Evolutionary conservation across 2,797 vertebrate genomes (phyloP).

Genomic region (Melanotaenia pygmaea): DNA sequence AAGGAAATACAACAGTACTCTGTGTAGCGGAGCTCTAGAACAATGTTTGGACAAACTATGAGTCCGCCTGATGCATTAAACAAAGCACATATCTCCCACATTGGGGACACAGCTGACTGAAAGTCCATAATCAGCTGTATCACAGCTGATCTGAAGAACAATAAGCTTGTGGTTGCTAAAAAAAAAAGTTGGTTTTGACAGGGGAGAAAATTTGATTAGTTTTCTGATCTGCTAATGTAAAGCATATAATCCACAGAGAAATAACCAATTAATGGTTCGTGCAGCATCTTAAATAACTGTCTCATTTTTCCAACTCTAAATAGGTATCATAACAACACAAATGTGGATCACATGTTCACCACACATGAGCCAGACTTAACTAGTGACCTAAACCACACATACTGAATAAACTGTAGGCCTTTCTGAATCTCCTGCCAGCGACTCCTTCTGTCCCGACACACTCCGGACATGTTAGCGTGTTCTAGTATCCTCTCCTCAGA

Average conservation of each 20-base stretch:
- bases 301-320: too few relatives aligned
- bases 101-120: constrained; percentile 12
- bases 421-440: constrained; percentile 95
- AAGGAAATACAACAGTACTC: constrained; percentile 12
- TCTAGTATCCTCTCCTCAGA: constrained; percentile 72
- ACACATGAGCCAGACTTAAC: neutral
- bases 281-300: too few relatives aligned
- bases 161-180: neutral
- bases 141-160: constrained; percentile 25
- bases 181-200: neutral
- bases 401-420: constrained; percentile 97
- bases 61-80: neutral
- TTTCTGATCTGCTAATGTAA: neutral
- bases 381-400: constrained; percentile 62
- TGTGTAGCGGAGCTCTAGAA: constrained; percentile 1
- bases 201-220: neutral
- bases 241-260: neutral
- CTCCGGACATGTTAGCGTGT: constrained; percentile 90
- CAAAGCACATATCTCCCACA: neutral
- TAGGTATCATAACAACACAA: neutral
- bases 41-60: neutral
- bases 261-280: neutral
- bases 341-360: neutral
- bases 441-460: constrained; percentile 88
- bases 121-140: constrained; percentile 22